Base-by-base conservation (phyloP, 1,140 invertebrate species). In the Drosophila ohnishii region DNA sequence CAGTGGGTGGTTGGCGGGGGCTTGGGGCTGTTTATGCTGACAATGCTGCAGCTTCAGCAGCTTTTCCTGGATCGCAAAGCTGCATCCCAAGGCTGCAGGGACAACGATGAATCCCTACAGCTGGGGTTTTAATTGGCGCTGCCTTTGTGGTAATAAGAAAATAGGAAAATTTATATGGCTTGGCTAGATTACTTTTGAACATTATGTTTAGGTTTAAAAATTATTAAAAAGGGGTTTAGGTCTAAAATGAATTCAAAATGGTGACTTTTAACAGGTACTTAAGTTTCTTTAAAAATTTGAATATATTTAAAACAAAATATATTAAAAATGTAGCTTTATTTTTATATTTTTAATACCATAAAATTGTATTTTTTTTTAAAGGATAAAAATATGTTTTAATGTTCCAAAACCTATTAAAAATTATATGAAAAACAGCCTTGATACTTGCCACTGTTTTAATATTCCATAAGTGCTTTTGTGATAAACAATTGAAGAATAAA, bases 11-110 rank as follows among this genome's bases (percentile, higher is more conserved):
- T 6, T 14, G 14, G 13, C 5, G 5, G 37, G 25, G 9, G 44
- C 2, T 9, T 13, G 16, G 0, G 9, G 3, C 32, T 35, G 19
- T 22, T 35, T 34, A 35, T 53, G 32, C 50, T 34, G 48, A 51
- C 48, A 34, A 51, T 51, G 48, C 48, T 34, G 48, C 48, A 51
- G 28, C 47, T 13, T 30, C 50, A 34, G 50, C 55, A 63, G 61
- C 61, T 63, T 63, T 63, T 40, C 60, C 59, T 67, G 65, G 45
- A 67, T 61, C 56, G 37, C 61, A 63, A 63, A 63, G 61, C 61
- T 63, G 55, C 61, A 9, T 40, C 35, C 61, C 61, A 60, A 60
- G 61, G 61, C 61, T 63, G 61, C 35, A 8, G 32, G 19, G 13
- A 32, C 4, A 35, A 13, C 25, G 28, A 39, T 14, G 35, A 60